Evolutionary conservation across 2,113 vertebrate genomes (phyloP).

Genomic region (Pardalotus punctatus): DNA sequence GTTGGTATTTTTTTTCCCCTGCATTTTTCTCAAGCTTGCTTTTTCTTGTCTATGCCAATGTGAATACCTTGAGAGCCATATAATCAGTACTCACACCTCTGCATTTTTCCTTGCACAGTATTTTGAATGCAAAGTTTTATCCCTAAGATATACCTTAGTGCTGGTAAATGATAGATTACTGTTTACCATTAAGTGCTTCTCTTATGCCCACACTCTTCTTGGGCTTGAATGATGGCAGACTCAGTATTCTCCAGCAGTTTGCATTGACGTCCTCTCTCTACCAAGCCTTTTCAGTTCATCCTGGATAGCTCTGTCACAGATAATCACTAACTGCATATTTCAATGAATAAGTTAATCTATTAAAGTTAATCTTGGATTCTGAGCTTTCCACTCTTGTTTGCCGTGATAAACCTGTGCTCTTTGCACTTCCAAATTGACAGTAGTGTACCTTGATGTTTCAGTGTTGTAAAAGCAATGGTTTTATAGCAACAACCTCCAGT

Average conservation of each 20-base stretch:
- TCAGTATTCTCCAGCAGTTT: not conserved
- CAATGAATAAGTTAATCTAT: not conserved
- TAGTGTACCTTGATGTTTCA: not conserved
- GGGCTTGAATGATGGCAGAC: not conserved
- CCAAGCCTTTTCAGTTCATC: not conserved
- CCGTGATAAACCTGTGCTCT: not conserved
- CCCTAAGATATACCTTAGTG: not conserved
- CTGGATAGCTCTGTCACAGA: not conserved
- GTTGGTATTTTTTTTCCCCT: not conserved
- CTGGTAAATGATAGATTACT: not conserved
- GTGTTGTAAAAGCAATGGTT: not conserved
- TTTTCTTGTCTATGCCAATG: not conserved
- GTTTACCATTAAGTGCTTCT: not conserved
- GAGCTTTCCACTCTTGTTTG: not conserved
- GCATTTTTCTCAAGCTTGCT: not conserved
- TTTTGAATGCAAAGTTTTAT: not conserved
- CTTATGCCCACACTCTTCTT: not conserved
- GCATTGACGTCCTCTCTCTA: not conserved
- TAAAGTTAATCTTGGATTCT: conserved; percentile 16
- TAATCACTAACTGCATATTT: not conserved
- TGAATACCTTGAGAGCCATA: too few species aligned
- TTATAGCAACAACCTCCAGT: not conserved
- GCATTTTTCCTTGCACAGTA: not conserved
- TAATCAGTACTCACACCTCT: not conserved
- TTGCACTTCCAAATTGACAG: not conserved